phyloP scores from a whole-genome alignment of 1,140 invertebrate genomes.

The Panagrolaimus sp. region DNA sequence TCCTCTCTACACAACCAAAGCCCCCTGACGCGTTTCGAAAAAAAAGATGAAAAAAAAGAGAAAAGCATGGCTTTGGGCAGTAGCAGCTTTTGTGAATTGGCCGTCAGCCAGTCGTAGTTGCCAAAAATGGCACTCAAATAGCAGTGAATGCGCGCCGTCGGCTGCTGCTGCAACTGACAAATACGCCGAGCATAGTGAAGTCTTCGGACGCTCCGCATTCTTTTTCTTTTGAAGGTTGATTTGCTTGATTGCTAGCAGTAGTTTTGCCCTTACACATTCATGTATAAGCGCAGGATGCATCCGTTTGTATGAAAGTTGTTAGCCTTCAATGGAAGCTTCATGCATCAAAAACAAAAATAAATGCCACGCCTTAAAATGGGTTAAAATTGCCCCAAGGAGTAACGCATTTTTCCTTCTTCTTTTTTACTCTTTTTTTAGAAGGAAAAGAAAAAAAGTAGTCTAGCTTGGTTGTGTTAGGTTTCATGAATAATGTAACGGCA shows the following conservation, averaged over 20 bases:
- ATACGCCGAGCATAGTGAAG: not conserved
- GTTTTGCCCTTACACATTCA: not conserved
- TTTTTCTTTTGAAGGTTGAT: not conserved
- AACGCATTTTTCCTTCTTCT: too few species aligned
- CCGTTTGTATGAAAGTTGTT: too few species aligned
- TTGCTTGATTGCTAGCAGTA: constrained; percentile 12
- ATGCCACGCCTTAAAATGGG: too few species aligned
- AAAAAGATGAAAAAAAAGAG: too few species aligned
- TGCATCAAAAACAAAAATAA: too few species aligned
- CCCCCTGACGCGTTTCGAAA: not conserved
- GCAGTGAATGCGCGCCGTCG: not conserved
- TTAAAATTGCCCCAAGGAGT: too few species aligned
- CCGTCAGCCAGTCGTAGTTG: not conserved
- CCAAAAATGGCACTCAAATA: constrained; percentile 6
- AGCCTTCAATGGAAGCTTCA: too few species aligned
- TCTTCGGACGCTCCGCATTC: not conserved
- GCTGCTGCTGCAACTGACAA: constrained; percentile 6
- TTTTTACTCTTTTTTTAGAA: too few species aligned
- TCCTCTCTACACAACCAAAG: not conserved
- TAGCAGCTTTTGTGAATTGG: not conserved
- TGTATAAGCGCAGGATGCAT: too few species aligned
- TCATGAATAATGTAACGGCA: too few species aligned
- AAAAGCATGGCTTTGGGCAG: not conserved
- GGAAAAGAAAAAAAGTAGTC: too few species aligned
- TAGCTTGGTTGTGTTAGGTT: too few species aligned